Percentiles rank a stretch among this genome's conserved stretches.
phyloP scores from a whole-genome alignment of 2,113 vertebrate species.

The Lathamus discolor region DNA sequence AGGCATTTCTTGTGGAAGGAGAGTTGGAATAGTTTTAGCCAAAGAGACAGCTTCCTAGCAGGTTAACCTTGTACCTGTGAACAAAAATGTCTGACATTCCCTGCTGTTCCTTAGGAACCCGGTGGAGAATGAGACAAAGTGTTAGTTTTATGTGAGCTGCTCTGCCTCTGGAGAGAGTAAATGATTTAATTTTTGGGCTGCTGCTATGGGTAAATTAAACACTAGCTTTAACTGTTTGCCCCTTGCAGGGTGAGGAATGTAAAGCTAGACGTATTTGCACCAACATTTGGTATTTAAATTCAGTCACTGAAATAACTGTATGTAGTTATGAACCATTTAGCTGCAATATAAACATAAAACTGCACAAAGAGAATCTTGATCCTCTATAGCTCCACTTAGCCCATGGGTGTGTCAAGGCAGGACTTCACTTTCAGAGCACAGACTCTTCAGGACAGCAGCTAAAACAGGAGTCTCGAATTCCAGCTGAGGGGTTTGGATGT shows the following conservation, averaged over 20 bases:
- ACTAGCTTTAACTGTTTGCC: not conserved
- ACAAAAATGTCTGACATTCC: not conserved
- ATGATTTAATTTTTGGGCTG: not conserved
- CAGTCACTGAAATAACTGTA: not conserved
- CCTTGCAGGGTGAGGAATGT: not conserved
- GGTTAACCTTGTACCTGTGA: not conserved
- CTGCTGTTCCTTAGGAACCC: not conserved
- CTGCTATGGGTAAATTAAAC: not conserved
- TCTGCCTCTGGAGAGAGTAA: not conserved
- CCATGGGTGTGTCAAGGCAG: not conserved
- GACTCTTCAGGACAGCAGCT: not conserved
- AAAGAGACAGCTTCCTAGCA: not conserved
- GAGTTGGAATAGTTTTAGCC: not conserved
- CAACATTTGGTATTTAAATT: not conserved
- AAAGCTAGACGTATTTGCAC: not conserved
- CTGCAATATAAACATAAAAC: not conserved
- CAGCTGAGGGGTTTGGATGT: fast-evolving
- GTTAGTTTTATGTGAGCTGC: not conserved
- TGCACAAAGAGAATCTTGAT: not conserved
- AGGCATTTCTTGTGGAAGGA: not conserved
- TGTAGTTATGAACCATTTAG: not conserved
- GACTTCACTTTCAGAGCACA: not conserved
- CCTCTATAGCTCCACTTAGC: not conserved
- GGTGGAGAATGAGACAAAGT: not conserved
- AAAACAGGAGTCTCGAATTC: not conserved